A percentile compares a stretch with the other conserved stretches of the same genome.
These are phyloP conservation scores for Siniperca scherzeri DNA, from an alignment of 2,797 vertebrate species.

Conservation along the genomic window DNA sequence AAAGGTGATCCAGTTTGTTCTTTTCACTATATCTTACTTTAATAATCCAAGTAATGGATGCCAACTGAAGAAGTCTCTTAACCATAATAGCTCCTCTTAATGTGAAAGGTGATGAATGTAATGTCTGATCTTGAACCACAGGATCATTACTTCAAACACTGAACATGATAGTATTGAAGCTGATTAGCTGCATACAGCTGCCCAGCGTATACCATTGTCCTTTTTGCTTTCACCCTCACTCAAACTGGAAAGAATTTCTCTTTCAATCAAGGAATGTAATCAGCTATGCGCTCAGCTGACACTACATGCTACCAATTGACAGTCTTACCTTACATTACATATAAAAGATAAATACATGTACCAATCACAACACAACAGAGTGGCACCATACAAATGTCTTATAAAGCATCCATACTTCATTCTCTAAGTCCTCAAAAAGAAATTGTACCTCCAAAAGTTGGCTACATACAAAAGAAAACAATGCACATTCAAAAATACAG, in stretches of 20 bases:
- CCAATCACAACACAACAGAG: too few species aligned
- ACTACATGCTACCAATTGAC: conserved; percentile 31
- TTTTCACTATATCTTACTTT: background rate
- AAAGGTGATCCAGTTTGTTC: background rate
- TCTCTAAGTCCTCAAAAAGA: too few species aligned
- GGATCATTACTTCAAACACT: conserved; percentile 27
- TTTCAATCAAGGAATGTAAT: conserved; percentile 52
- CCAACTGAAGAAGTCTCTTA: background rate
- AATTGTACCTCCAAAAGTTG: too few species aligned
- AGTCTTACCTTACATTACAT: background rate
- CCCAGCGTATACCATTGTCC: background rate
- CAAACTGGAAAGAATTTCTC: conserved; percentile 29
- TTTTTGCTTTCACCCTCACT: background rate
- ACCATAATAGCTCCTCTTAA: background rate
- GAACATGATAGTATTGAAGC: background rate
- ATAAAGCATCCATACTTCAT: too few species aligned
- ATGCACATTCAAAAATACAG: too few species aligned
- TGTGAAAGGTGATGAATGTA: conserved; percentile 34
- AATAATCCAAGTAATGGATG: background rate
- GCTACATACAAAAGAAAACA: too few species aligned
- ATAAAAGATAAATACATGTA: too few species aligned
- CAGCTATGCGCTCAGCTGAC: conserved; percentile 34
- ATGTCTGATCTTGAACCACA: conserved; percentile 22
- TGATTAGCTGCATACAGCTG: conserved; percentile 10
- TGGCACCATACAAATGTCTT: too few species aligned